Conservation (phyloP, 2,888 invertebrate genomes). For the Magallana nippona region DNA sequence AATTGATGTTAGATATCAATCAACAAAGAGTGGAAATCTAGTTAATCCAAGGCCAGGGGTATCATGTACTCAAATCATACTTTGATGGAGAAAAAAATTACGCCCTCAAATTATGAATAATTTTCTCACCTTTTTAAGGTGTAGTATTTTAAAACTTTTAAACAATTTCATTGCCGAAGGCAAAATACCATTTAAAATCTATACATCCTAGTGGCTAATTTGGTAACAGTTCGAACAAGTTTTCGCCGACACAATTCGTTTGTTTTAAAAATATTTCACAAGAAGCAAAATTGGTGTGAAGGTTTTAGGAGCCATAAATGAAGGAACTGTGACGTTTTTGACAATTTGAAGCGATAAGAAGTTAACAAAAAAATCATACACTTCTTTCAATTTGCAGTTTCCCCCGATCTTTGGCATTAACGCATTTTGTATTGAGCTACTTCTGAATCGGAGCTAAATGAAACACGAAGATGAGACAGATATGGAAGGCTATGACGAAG, state of each 20-base stretch:
- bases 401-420: constrained; percentile 12
- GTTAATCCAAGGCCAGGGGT: background rate
- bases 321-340: background rate
- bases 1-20: constrained; percentile 3
- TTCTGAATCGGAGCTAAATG: constrained; percentile 2
- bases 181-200: background rate
- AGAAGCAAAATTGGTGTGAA: background rate
- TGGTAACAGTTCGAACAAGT: constrained; percentile 3
- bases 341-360: background rate
- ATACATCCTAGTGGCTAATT: background rate
- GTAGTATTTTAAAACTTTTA: background rate
- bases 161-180: background rate
- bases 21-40: background rate
- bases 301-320: background rate
- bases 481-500: constrained; percentile 22
- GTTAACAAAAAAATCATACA: background rate
- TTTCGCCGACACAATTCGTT: background rate
- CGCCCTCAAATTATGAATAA: background rate
- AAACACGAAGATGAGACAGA: constrained; percentile 34
- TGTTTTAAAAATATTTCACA: constrained; percentile 8
- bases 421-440: constrained; percentile 4
- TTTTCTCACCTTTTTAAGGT: constrained; percentile 3
- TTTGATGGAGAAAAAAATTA: background rate
- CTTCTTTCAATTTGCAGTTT: constrained; percentile 11
- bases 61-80: background rate